Base-by-base conservation (phyloP, 2,113 vertebrate genomes). In the Myodes glareolus region DNA sequence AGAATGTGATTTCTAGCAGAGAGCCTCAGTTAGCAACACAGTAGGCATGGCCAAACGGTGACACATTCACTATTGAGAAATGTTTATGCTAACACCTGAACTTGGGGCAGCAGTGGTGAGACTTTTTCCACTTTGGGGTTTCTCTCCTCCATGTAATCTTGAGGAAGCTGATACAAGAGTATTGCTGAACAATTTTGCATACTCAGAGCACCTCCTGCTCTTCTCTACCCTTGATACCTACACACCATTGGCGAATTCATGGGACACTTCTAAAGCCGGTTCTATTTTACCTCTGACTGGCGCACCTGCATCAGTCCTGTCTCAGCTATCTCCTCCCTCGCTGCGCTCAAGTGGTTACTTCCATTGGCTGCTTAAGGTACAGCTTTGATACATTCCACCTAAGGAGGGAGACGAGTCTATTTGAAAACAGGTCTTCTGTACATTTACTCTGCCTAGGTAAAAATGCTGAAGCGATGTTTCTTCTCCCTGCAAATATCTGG, bases 211-310 rank as follows among this genome's bases (percentile, higher is more conserved):
- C n/a, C 31, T 52, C 50, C 52, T 67, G 13, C 73, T 61, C 42
- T 65, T 75, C 80, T 36, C 76, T 91, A 3, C 36, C 16, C 33
- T 36, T 82, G 39, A 65, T 76, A 94, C 65, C 94, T 25, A 7
- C 8, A 12, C 17, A 42, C 14, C 4, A 0, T 17, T 7, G 31
- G 70, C 65, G 85, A n/a, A 36, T 86, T 5, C n/a, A n/a, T 0
- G 36, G n/a, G 47, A 73, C 68, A 67, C 8, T 70, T 72, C 73
- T 67, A 8, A 77, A 19, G 36, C 84, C 67, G 47, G 42, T 36
- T 42, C 23, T 91, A 50, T 94, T 98, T 98, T 76, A 68, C 89
- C 39, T 88, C 77, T 42, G 55, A 52, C 12, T 72, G 21, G 55
- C 72, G 55, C 47, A 65, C 50, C 61, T 67, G 65, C 81, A 91